Evolutionary conservation across 1,140 invertebrate species (phyloP), one percentile per base, ranked within the genome.

Genomic region (Acromyrmex heyeri): DNA sequence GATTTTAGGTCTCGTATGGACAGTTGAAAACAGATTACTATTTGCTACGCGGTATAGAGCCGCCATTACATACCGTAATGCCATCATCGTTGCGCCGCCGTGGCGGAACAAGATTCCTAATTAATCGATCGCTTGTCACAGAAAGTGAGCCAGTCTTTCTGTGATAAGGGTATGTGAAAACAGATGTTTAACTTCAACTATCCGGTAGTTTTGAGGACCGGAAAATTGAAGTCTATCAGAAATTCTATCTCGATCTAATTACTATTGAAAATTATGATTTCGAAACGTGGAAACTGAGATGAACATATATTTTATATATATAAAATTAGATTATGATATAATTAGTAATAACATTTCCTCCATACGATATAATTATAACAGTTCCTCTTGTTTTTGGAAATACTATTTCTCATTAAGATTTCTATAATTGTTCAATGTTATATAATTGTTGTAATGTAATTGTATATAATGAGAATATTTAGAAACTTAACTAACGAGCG

Each of bases 11-110:
- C 16, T 14, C 30, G n/a, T 61, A 48, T 61, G 55, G 14, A 73
- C 79, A 50, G 50, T 14, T 24, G 24, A 57, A 87, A 77, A 90
- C 88, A 73, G 65, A 90, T 89, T 78, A 65, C 65, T 62, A 55
- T 77, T 77, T 72, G 30, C 24, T 44, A 65, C 24, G 38, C 5
- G 21, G 12, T 50, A 44, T 10, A 7, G 5, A 73, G n/a, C 55
- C 55, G 38, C 69, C 38, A 62, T 83, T 83, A 83, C 79, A 62
- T 44, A 55, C 69, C 8, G 61, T 83, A 61, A 83, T 83, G 24
- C 24, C 24, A 44, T 55, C 79, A 53, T 83, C 69, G 27, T 75
- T 27, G 24, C 53, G 67, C 55, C 79, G 67, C 24, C 53, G 67
- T 16, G 79, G 69, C 57, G 24, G 79, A 75, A 83, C 69, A 73